A percentile compares a stretch with the other conserved stretches of the same genome.
Evolutionary conservation across 2,888 invertebrate genomes (phyloP).

Genomic region (Prenolepis imparis): DNA sequence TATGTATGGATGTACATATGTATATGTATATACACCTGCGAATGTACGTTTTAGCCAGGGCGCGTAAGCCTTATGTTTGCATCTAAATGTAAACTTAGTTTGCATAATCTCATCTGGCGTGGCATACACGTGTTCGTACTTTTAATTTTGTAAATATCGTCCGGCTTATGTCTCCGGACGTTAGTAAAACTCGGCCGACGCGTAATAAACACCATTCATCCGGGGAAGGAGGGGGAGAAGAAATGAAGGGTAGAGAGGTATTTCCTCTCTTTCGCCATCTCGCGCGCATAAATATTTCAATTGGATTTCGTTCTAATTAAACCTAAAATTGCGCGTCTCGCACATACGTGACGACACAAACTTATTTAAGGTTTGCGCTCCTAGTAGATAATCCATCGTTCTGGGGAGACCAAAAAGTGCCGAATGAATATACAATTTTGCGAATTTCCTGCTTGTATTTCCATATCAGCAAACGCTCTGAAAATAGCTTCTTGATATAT

Average conservation of each 20-base stretch:
- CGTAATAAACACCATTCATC: constrained; percentile 40
- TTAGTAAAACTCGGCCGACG: constrained; percentile 22
- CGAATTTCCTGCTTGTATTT: not conserved
- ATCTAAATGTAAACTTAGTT: constrained; percentile 55
- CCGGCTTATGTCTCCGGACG: constrained; percentile 26
- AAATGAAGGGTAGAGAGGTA: not conserved
- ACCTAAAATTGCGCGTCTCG: constrained; percentile 38
- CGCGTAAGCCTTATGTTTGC: constrained; percentile 55
- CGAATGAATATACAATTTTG: not conserved
- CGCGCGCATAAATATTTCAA: constrained; percentile 50
- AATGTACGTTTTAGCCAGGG: constrained; percentile 35
- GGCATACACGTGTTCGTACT: constrained; percentile 51
- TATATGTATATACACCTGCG: constrained; percentile 7
- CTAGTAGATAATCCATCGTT: not conserved
- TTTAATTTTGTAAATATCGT: constrained; percentile 53
- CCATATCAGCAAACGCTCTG: not conserved
- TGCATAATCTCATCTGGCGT: constrained; percentile 50
- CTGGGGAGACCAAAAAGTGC: not conserved
- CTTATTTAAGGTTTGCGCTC: not conserved
- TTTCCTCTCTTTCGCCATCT: not conserved
- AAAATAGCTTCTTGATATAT: not conserved
- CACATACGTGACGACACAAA: constrained; percentile 36
- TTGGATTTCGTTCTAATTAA: constrained; percentile 52
- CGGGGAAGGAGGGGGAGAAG: not conserved
- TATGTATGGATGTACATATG: not conserved